Evolutionary conservation across 2,797 vertebrate species (phyloP).

Genomic region (Micrastur ruficollis): DNA sequence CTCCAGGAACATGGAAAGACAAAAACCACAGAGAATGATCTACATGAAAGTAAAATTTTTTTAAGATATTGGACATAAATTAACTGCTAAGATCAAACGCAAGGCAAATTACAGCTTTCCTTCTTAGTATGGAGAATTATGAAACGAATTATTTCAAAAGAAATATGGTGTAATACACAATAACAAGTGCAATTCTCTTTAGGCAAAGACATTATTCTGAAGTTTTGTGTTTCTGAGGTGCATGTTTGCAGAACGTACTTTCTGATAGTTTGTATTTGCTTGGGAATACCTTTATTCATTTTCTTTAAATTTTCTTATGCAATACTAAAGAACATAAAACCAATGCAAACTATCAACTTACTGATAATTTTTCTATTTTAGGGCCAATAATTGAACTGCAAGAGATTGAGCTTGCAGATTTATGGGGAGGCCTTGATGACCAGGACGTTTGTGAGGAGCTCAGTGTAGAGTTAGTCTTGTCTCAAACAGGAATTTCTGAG

Average conservation of each 20-base stretch:
- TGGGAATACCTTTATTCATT: background rate
- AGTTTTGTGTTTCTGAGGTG: background rate
- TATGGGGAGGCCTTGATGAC: constrained; percentile 69
- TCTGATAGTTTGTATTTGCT: background rate
- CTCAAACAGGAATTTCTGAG: background rate
- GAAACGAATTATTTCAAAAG: background rate
- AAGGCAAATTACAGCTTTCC: background rate
- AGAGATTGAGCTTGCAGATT: constrained; percentile 63
- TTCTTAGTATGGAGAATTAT: background rate
- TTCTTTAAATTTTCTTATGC: background rate
- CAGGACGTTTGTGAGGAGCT: constrained; percentile 33
- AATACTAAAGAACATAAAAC: background rate
- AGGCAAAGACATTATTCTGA: background rate
- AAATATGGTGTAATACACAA: background rate
- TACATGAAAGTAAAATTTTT: background rate
- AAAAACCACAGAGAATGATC: background rate
- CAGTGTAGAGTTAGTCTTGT: background rate
- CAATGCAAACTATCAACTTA: background rate
- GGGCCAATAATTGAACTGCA: constrained; percentile 77
- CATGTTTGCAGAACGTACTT: background rate
- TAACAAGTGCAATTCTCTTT: background rate
- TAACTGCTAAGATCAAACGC: background rate
- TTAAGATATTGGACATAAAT: background rate
- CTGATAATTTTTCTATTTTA: constrained; percentile 46
- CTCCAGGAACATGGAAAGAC: background rate